Evolutionary conservation across 1,140 invertebrate species (phyloP).

Genomic region (Lepidurus couesii): DNA sequence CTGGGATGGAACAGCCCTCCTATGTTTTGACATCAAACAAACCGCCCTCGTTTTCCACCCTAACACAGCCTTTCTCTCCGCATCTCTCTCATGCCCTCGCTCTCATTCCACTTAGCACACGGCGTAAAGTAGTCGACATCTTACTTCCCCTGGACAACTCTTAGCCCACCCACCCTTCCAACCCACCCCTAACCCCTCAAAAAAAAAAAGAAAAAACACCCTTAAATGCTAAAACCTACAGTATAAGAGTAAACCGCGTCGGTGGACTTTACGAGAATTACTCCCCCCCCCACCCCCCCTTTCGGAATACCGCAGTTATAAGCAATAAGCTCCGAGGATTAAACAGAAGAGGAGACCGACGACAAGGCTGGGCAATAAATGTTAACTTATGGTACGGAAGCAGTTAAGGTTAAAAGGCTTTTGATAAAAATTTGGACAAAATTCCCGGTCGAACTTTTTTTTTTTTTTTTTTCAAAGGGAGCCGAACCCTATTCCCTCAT

Average conservation of each 20-base stretch:
- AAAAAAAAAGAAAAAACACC: not conserved
- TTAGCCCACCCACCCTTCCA: not conserved
- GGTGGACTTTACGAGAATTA: not conserved
- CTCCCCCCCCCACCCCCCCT: not conserved
- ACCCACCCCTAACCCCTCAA: not conserved
- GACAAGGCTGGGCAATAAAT: not conserved
- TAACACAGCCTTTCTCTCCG: slow-evolving; percentile 2
- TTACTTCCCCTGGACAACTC: not conserved
- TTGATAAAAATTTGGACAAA: not conserved
- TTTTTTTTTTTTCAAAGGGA: no score
- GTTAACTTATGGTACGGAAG: slow-evolving; percentile 15
- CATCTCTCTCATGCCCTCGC: not conserved
- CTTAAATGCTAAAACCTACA: not conserved
- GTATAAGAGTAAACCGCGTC: not conserved
- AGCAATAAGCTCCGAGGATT: not conserved
- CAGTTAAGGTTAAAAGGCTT: not conserved
- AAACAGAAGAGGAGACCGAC: slow-evolving; percentile 1
- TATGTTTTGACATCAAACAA: slow-evolving; percentile 22
- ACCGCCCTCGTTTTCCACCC: slow-evolving; percentile 10
- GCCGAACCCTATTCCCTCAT: no score
- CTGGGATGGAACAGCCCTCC: slow-evolving; percentile 5
- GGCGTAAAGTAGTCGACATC: not conserved
- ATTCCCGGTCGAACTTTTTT: no score
- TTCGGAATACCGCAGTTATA: slow-evolving; percentile 5
- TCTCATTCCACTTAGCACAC: slow-evolving; percentile 9